phyloP scores from a whole-genome alignment of 2,797 vertebrate species.

The Danionella dracula region DNA sequence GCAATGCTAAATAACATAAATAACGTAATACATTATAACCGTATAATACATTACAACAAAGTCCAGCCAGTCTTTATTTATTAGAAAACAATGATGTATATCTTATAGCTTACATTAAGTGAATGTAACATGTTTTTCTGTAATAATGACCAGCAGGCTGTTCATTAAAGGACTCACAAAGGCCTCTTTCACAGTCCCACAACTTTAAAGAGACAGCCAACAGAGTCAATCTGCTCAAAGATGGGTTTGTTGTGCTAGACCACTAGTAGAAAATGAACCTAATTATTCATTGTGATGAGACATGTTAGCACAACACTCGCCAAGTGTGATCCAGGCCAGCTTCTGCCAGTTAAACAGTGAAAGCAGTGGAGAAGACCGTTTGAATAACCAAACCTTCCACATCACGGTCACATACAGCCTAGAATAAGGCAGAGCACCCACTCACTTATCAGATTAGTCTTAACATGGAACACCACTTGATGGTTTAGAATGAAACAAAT shows the following conservation, averaged over 20 bases:
- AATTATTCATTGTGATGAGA: neutral
- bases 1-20: no score
- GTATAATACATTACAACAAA: no score
- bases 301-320: neutral
- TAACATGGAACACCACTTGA: neutral
- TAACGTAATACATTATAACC: no score
- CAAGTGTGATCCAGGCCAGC: neutral
- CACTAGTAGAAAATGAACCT: neutral
- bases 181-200: neutral
- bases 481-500: constrained; percentile 7
- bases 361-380: neutral
- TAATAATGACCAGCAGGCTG: neutral
- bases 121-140: neutral
- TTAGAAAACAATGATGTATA: no score
- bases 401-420: no score
- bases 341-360: neutral
- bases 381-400: no score
- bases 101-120: no score
- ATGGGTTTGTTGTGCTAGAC: neutral
- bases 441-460: neutral
- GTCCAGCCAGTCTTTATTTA: no score
- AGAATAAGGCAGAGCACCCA: neutral
- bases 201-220: constrained; percentile 9
- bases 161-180: constrained; percentile 5
- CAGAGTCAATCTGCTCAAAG: constrained; percentile 13